Base-by-base conservation (phyloP, 2,888 invertebrate species). In the Chloromyia formosa region DNA sequence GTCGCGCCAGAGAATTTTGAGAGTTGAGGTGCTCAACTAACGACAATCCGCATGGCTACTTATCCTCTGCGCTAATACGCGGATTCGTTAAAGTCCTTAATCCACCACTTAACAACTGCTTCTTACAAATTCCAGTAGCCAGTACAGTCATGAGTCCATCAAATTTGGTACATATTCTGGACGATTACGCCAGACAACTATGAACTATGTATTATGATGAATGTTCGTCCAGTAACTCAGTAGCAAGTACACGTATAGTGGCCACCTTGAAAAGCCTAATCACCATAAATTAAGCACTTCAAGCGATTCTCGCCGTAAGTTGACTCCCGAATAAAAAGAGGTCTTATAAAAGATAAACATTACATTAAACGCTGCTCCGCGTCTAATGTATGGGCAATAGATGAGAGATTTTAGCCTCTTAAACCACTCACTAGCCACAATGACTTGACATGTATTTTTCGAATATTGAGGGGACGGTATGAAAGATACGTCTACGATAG, bases 221-320 rank as follows among this genome's bases (percentile, higher is more conserved):
- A 23, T 62, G 49, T 20, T 20, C n/a, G n/a, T n/a, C n/a, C 66
- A 45, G 71, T 71, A 35, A 35, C 27, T 35, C 27, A 7, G 27
- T 35, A 35, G 27, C 27, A 35, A 35, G 27, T 35, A 35, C 58
- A 23, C 40, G 14, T 56, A 49, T 49, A 71, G 71, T 71, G 71
- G 58, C 71, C 71, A 71, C 71, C 71, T 71, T 71, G 71, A 71
- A 71, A 40, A 71, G 71, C 71, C 71, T 71, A 71, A 71, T 71
- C 71, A 71, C 71, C 71, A 71, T 71, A 71, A 71, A 71, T 71
- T 71, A 71, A 56, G 71, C 56, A 49, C 71, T 71, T 58, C 56
- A 71, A 58, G 20, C 42, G 66, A 71, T 71, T 71, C 58, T 71
- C 40, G 58, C 40, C 42, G 58, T 71, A 71, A 71, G 71, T 58